Base-by-base conservation (phyloP, 2,113 vertebrate genomes). In the Cephalopterus ornatus region DNA sequence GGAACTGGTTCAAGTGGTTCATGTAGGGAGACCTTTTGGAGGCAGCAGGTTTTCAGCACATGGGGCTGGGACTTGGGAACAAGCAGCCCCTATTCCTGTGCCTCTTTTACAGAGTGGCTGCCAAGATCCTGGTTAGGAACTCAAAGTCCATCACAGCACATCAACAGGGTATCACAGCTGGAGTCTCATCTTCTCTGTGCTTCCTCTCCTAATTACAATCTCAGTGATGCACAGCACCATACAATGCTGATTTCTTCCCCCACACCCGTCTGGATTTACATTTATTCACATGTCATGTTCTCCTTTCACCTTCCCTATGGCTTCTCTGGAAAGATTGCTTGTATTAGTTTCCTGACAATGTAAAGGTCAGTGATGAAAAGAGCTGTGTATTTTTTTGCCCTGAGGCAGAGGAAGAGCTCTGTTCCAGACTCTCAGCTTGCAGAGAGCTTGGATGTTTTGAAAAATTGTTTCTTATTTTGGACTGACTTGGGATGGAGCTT, bases 401-500 rank as follows among this genome's bases (percentile, higher is more conserved):
- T 0, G 12, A 74, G 85, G 90, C 63, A 84, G 35, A 88, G 39
- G 88, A 89, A 67, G 26, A 81, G 59, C 28, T 56, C 44, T 42
- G 11, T 50, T 93, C 68, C 83, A 92, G 91, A 52, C 72, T 81
- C 55, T 52, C 37, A 30, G 62, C 71, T 75, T 44, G 35, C 72
- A 65, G 70, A 76, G 75, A 92, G 76, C 56, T 82, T 65, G 79
- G 65, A 78, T 84, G 83, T 91, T 93, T 91, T 92, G 88, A 86
- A 84, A 95, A 91, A 78, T 73, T 24, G 22, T 86, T 94, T 90
- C 94, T 95, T 96, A 84, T 90, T 97, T 96, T 96, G 92, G 88
- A 30, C 73, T 3, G 14, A 33, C 86, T 95, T 53, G 53, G 88
- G 80, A 84, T 84, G 76, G 49, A 95, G 80, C 44, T 82, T 82